Evolutionary conservation across 2,888 invertebrate genomes (phyloP).

Genomic region (Diarsia brunnea): DNA sequence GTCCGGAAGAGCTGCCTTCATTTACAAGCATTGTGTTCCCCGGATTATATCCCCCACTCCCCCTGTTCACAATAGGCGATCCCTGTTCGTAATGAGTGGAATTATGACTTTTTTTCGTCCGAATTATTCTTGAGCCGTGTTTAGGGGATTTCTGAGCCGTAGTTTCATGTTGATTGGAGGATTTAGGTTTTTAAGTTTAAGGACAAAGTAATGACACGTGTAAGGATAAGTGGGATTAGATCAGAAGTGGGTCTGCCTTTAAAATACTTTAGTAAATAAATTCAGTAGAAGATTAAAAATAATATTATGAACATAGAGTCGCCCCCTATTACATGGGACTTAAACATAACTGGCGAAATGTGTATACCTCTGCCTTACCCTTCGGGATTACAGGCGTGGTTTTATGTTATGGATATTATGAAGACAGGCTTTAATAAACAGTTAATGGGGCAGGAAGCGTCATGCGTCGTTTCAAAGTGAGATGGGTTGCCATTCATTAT

Average conservation of each 20-base stretch:
- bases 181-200: constrained; percentile 59
- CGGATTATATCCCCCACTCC: constrained; percentile 77
- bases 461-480: not conserved
- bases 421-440: not conserved
- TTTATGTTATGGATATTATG: not conserved
- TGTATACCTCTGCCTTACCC: too few species aligned
- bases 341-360: too few species aligned
- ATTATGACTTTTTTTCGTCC: constrained; percentile 83
- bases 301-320: too few species aligned
- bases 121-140: constrained; percentile 75
- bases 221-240: constrained; percentile 32
- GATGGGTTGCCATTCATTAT: not conserved
- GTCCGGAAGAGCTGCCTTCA: constrained; percentile 78
- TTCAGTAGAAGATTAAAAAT: not conserved
- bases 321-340: too few species aligned
- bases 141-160: constrained; percentile 64
- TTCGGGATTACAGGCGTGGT: too few species aligned
- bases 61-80: constrained; percentile 70
- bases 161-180: constrained; percentile 65
- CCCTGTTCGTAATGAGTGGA: constrained; percentile 81
- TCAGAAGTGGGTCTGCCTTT: constrained; percentile 1
- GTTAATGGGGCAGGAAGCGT: not conserved
- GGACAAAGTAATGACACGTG: constrained; percentile 51
- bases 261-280: not conserved
- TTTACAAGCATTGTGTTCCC: constrained; percentile 81